These are phyloP conservation scores for Sebastes cheni DNA, from an alignment of 2,797 vertebrate species.

Conservation along the genomic window DNA sequence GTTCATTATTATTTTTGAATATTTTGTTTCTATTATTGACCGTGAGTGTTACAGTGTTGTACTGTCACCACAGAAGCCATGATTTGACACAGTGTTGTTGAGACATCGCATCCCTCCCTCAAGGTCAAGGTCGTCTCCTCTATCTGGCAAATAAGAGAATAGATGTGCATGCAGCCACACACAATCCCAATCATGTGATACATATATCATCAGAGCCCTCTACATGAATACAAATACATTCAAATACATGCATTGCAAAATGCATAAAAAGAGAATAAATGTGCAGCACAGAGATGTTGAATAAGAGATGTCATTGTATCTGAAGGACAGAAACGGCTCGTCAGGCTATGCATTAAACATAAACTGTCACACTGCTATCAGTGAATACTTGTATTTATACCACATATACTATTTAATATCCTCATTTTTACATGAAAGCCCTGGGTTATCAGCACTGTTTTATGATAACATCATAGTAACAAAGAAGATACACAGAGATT, in stretches of 20 bases:
- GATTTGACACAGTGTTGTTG: neutral
- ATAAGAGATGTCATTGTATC: neutral
- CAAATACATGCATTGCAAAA: constrained; percentile 7
- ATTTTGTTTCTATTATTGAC: neutral
- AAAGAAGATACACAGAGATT: neutral
- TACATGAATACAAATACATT: constrained; percentile 13
- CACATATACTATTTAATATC: neutral
- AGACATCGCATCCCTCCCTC: neutral
- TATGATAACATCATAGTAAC: neutral
- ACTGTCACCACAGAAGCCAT: neutral
- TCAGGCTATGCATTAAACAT: neutral
- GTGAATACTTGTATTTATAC: neutral
- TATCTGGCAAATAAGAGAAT: neutral
- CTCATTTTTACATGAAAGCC: neutral
- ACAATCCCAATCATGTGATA: neutral
- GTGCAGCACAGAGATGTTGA: neutral
- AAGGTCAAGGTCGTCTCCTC: constrained; percentile 7
- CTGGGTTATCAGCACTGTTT: neutral
- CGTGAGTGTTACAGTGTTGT: neutral
- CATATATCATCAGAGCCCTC: neutral
- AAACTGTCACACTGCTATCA: neutral
- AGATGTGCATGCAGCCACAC: neutral
- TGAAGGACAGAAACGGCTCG: neutral
- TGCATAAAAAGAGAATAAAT: neutral
- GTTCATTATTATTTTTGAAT: neutral